Evolutionary conservation across 2,113 vertebrate genomes (phyloP).

Genomic region (Lepisosteus osseus): DNA sequence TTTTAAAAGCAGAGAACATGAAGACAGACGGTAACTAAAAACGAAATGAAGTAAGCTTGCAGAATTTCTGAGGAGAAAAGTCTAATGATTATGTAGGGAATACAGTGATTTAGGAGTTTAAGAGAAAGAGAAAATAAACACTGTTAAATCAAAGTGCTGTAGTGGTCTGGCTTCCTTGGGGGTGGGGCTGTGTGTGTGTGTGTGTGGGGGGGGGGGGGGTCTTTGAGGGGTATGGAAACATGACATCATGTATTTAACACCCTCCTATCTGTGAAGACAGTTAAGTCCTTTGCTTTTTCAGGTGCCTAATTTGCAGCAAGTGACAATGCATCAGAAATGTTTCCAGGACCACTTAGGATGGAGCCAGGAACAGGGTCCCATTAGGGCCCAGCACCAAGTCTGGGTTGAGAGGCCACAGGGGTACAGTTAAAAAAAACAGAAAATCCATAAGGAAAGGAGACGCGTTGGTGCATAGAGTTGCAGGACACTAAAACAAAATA

Average conservation of each 20-base stretch:
- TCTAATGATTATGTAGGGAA: constrained; percentile 17
- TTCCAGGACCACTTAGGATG: constrained; percentile 15
- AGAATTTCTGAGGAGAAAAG: constrained; percentile 9
- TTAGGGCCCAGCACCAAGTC: background rate
- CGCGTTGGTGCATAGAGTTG: no score
- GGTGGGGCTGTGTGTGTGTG: background rate
- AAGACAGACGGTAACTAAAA: constrained; percentile 17
- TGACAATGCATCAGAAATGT: constrained; percentile 11
- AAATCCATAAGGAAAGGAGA: no score
- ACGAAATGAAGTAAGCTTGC: constrained; percentile 6
- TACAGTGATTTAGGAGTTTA: constrained; percentile 13
- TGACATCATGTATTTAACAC: constrained; percentile 10
- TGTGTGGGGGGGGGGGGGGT: no score
- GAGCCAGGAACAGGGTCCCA: background rate
- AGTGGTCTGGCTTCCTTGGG: background rate
- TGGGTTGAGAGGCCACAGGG: no score
- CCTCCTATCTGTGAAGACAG: constrained; percentile 11
- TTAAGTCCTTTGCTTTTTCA: constrained; percentile 14
- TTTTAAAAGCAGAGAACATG: constrained; percentile 17
- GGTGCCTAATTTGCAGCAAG: constrained; percentile 4
- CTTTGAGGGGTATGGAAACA: constrained; percentile 7
- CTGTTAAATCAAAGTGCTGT: constrained; percentile 7
- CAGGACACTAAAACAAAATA: no score
- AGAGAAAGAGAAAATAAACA: constrained; percentile 11
- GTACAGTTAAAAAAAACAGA: no score